Evolutionary conservation across 2,888 invertebrate genomes (phyloP), one percentile per base, ranked within the genome.

Genomic region (Dorcus parallelipipedus): DNA sequence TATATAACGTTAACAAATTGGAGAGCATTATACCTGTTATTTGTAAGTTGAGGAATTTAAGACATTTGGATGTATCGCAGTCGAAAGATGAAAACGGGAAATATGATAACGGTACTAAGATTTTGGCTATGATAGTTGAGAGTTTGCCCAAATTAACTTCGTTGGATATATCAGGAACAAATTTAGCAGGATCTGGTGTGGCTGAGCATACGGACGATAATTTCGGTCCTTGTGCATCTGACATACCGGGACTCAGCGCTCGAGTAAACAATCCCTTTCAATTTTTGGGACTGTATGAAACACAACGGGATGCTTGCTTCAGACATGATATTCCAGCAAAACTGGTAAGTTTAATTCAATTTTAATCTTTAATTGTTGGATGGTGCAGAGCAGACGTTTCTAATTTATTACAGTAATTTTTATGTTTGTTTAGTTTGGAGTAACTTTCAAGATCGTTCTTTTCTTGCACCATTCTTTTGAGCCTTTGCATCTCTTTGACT

Each of bases 131-230:
- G 66, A 80, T 98, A 40, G 86, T 96, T 9, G 82, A 83, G 52
- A 86, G 82, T 72, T 81, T 98, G 68, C 90, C 91, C 0, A 77
- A 85, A 52, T 79, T 98, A 59, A 85, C 85, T 43, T 92, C 92
- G 23, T 80, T 98, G 68, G 97, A 98, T 79, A 95, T 98, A 73
- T 95, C 97, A 3, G 96, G 96, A 9, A 97, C 97, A 14, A 97
- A 98, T 81, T 81, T 98, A 64, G 95, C 96, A 42, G 95, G 96
- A 9, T 86, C 87, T 54, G 93, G 93, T 49, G 88, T 89, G 26
- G 88, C 88, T 9, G 81, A 83, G 73, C 79, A 80, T 61, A 80
- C 80, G 58, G 68, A 69, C 2, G 64, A 65, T 3, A 68, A 73
- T 2, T 77, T 78, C 64, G 79, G 71, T 53, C 71, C 63, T 73